Conservation (phyloP, 1,140 invertebrate genomes). For the Heterodera schachtii region DNA sequence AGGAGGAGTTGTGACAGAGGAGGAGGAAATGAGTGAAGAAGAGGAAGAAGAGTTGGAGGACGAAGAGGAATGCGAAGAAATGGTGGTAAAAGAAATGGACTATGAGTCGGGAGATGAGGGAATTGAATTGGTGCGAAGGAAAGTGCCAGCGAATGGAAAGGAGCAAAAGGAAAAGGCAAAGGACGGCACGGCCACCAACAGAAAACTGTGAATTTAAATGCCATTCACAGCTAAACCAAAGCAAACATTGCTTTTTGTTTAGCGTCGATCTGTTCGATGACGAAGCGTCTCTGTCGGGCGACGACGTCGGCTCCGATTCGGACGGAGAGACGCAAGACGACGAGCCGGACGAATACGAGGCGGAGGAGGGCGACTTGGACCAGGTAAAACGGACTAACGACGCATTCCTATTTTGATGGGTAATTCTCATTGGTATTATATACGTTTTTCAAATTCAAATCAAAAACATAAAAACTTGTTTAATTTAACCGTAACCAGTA, state of each 20-base stretch:
- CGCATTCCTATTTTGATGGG: too few species aligned
- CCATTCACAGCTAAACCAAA: background rate
- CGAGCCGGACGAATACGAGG: slow-evolving; percentile 48
- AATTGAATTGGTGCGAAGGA: background rate
- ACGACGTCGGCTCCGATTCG: slow-evolving; percentile 45
- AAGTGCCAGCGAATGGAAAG: too few species aligned
- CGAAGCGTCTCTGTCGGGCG: slow-evolving; percentile 51
- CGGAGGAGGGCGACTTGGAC: slow-evolving; percentile 47
- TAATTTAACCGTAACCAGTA: too few species aligned
- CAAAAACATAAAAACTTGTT: too few species aligned
- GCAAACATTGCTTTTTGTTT: slow-evolving; percentile 12
- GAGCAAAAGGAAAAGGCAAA: too few species aligned
- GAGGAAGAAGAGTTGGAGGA: slow-evolving; percentile 17
- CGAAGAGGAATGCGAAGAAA: slow-evolving; percentile 1
- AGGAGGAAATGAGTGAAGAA: background rate
- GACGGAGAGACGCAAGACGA: slow-evolving; percentile 28
- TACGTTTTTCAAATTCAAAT: too few species aligned
- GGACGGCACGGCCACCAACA: background rate
- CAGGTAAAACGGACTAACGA: slow-evolving; percentile 5
- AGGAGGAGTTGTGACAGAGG: background rate
- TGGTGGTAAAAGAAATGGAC: background rate
- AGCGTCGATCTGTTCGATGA: slow-evolving; percentile 46
- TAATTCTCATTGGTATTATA: too few species aligned
- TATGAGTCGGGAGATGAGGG: background rate
- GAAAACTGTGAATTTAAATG: slow-evolving; percentile 5